Evolutionary conservation across 2,888 invertebrate genomes (phyloP), one percentile per base, ranked within the genome.

Genomic region (Tenthredo scrophulariae): DNA sequence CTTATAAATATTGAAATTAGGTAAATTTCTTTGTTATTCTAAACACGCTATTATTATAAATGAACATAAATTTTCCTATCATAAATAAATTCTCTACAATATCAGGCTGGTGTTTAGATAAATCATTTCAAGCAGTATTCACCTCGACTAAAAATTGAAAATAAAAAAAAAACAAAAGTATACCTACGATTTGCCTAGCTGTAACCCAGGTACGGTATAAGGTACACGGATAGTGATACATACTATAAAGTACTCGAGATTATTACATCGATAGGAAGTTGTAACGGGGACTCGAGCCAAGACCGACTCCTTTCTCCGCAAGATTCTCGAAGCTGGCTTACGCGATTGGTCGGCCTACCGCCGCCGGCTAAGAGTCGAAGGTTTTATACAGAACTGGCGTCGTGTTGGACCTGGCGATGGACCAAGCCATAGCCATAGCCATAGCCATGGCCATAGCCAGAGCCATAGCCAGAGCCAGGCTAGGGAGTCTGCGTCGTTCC

Each of bases 291-390:
- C 86, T 87, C 89, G 88, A 89, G 88, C 88, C 88, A 88, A 86
- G 87, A 84, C 83, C 85, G 86, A 86, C 86, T 87, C 92, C 91
- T 92, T 91, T 91, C 92, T 91, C 90, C 90, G 80, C 86, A 84
- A 88, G 89, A 88, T 87, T 89, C 89, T 85, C 86, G 87, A 84
- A 87, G 82, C 87, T 75, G 84, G 83, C 83, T 62, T n/a, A 83
- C 70, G 83, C 82, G 86, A 92, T 91, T 90, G 91, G 90, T 88
- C 88, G 83, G 67, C 83, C 67, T 83, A 83, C 46, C 67, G 67
- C 70, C 70, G 83, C 83, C 62, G 80, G 80, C 80, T 80, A 37
- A 80, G 62, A 80, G 62, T 70, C 87, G 88, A 89, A 90, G 89
- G 88, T 87, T 88, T 88, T 87, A 83, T 62, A 67, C 40, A 43